These are phyloP conservation scores for Clavelina lepadiformis DNA, from an alignment of 23 tunicate species.

Conservation along the genomic window DNA sequence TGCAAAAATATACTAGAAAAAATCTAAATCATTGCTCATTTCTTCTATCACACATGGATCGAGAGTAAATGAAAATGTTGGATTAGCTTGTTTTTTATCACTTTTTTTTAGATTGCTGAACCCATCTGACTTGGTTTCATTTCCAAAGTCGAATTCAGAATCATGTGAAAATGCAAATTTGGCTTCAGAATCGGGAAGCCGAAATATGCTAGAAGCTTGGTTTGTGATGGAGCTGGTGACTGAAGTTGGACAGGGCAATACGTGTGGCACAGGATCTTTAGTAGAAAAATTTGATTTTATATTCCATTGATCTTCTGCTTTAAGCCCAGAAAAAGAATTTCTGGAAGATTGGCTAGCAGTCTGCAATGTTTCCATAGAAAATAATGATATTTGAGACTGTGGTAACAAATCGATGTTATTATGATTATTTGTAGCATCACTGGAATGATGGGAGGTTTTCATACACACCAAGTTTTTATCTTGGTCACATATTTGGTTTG, in stretches of 20 bases:
- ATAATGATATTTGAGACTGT: conserved; percentile 9
- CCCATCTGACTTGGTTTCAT: neutral
- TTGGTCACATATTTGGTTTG: too few species aligned
- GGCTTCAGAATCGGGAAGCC: conserved; percentile 16
- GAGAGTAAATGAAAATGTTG: conserved; percentile 13
- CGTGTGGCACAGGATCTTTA: too few species aligned
- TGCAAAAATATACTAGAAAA: neutral
- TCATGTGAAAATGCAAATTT: conserved; percentile 3
- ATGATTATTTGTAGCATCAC: too few species aligned
- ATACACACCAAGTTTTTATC: too few species aligned
- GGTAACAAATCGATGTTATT: too few species aligned
- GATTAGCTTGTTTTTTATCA: neutral
- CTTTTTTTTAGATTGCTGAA: neutral
- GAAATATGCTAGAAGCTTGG: conserved; percentile 7
- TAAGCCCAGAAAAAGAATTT: too few species aligned
- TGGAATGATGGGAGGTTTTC: too few species aligned
- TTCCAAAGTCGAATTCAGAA: neutral
- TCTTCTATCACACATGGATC: conserved; percentile 28
- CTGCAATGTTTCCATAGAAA: conserved; percentile 4
- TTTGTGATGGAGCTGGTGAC: too few species aligned
- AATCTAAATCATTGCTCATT: conserved; percentile 25
- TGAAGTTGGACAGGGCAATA: too few species aligned
- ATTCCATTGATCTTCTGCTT: too few species aligned
- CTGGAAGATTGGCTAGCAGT: too few species aligned
- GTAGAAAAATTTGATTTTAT: too few species aligned